These are phyloP conservation scores for Carterocephalus palaemon DNA, from an alignment of 2,888 invertebrate species.

Conservation along the genomic window DNA sequence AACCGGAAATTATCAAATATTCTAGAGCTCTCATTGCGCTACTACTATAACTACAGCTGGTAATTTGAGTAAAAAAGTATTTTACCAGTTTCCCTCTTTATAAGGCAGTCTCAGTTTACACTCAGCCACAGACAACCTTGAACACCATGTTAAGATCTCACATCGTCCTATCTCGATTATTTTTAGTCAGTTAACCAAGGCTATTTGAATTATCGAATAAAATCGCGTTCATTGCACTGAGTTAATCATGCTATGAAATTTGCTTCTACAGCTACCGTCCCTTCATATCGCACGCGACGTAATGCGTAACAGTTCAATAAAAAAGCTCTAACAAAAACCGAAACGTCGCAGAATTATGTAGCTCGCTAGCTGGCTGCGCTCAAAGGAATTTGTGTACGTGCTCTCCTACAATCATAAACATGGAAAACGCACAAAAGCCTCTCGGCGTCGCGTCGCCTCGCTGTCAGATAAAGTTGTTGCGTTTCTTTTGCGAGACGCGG, in stretches of 20 bases:
- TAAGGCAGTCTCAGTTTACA: no score
- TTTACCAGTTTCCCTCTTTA: no score
- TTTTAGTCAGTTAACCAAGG: no score
- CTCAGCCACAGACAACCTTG: no score
- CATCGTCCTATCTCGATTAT: no score
- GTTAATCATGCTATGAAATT: neutral
- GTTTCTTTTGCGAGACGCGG: slow-evolving; percentile 70
- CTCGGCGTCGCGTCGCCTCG: slow-evolving; percentile 69
- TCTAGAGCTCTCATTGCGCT: no score
- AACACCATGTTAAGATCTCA: no score
- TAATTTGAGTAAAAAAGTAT: no score
- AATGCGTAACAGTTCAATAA: slow-evolving; percentile 37
- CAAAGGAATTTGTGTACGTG: slow-evolving; percentile 75
- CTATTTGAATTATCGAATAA: no score
- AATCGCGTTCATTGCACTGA: neutral
- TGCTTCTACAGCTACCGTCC: slow-evolving; percentile 26
- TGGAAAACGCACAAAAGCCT: slow-evolving; percentile 79
- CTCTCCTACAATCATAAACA: slow-evolving; percentile 76
- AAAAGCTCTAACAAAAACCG: slow-evolving; percentile 62
- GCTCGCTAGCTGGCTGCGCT: slow-evolving; percentile 62
- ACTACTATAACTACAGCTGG: no score
- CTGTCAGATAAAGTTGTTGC: slow-evolving; percentile 77
- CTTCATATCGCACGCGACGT: slow-evolving; percentile 33
- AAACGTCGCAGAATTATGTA: slow-evolving; percentile 57
- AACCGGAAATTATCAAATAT: no score